Evolutionary conservation across 2,113 vertebrate genomes (phyloP).

Genomic region (Alligator mississippiensis): DNA sequence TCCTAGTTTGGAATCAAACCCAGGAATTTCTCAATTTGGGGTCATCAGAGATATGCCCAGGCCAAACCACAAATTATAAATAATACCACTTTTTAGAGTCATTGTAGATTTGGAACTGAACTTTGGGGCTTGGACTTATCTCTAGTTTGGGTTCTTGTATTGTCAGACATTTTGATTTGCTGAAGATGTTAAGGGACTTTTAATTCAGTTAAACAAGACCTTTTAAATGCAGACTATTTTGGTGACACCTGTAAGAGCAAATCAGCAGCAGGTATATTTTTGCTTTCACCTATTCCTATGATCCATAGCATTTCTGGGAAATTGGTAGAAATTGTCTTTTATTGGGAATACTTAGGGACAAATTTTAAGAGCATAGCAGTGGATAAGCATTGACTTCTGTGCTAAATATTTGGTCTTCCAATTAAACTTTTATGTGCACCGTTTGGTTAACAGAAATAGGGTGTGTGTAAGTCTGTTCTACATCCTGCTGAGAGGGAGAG

Average conservation of each 20-base stretch:
- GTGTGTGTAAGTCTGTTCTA: neutral
- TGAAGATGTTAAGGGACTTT: neutral
- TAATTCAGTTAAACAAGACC: neutral
- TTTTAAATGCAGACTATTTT: neutral
- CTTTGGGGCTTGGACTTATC: slow-evolving; percentile 3
- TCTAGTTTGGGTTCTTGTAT: neutral
- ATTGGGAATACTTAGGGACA: neutral
- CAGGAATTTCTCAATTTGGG: neutral
- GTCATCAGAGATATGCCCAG: slow-evolving; percentile 9
- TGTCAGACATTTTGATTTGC: neutral
- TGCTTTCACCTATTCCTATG: neutral
- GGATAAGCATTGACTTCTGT: neutral
- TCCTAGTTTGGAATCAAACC: neutral
- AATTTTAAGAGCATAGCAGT: neutral
- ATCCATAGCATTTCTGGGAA: neutral
- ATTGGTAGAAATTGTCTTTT: neutral
- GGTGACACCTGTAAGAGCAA: neutral
- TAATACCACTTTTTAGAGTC: neutral
- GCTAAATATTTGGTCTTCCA: neutral
- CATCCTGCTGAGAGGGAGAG: neutral
- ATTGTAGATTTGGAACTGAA: slow-evolving; percentile 1
- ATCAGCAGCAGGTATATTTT: neutral
- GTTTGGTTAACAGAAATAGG: neutral
- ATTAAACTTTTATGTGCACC: neutral
- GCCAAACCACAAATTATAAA: neutral